Evolutionary conservation across 2,888 invertebrate species (phyloP).

Genomic region (Lasioglossum leucozonium): DNA sequence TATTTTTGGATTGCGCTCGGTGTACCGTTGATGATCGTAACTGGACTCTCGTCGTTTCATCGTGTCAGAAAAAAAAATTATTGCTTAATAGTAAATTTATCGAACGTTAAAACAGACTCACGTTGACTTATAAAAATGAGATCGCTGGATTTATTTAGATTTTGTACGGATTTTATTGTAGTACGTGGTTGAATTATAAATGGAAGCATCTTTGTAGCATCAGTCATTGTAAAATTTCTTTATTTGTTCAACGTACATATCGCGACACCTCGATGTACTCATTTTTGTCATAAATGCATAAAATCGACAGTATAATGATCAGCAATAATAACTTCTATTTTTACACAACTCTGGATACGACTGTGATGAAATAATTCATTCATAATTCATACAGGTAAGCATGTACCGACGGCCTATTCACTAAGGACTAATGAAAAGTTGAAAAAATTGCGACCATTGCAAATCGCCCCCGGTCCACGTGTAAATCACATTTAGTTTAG

Average conservation of each 20-base stretch:
- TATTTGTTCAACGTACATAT: too few species aligned
- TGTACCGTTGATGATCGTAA: constrained; percentile 33
- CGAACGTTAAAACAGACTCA: neutral
- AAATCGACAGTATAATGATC: neutral
- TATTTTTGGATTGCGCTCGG: constrained; percentile 72
- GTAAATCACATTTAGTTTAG: constrained; percentile 33
- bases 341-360: neutral
- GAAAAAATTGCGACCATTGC: neutral
- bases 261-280: too few species aligned
- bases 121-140: neutral
- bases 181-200: too few species aligned
- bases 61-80: constrained; percentile 27
- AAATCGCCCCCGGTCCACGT: neutral
- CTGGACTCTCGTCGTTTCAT: constrained; percentile 71
- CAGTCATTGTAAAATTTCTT: too few species aligned
- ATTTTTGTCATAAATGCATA: neutral
- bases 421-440: neutral
- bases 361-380: neutral
- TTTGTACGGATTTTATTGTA: neutral
- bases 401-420: neutral
- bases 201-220: too few species aligned
- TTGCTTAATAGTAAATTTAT: neutral
- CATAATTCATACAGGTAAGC: neutral
- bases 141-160: neutral
- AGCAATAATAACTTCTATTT: neutral